Evolutionary conservation across 2,113 vertebrate genomes (phyloP).

Genomic region (Actenoides lindsayi): DNA sequence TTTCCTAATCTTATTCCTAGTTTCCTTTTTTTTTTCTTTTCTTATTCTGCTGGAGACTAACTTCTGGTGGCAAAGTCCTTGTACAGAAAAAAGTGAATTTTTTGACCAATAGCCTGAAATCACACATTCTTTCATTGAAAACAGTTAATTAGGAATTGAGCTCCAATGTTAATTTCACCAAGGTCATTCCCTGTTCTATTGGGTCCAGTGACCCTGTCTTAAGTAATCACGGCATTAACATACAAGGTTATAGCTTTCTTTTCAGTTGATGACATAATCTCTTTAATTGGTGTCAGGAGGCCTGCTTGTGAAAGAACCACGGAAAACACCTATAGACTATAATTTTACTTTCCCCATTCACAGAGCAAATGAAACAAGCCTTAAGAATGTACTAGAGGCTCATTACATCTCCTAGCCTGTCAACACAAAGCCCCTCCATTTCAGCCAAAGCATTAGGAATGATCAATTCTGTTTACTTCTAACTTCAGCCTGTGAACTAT

Average conservation of each 20-base stretch:
- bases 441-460: conserved; percentile 78
- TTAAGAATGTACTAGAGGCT: conserved; percentile 83
- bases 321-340: conserved; percentile 88
- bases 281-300: conserved; percentile 97
- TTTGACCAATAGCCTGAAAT: conserved; percentile 74
- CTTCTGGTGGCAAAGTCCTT: conserved; percentile 63
- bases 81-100: conserved; percentile 70
- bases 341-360: conserved; percentile 86
- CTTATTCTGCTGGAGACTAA: conserved; percentile 29
- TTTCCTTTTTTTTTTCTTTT: not conserved
- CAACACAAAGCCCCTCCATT: conserved; percentile 81
- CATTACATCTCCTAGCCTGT: conserved; percentile 82
- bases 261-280: conserved; percentile 95
- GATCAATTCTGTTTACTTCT: conserved; percentile 75
- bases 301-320: conserved; percentile 83
- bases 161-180: conserved; percentile 81
- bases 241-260: conserved; percentile 84
- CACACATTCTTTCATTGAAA: conserved; percentile 81
- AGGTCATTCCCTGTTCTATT: conserved; percentile 82
- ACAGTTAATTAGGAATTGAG: conserved; percentile 88
- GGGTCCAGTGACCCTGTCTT: conserved; percentile 89
- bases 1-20: conserved; percentile 35
- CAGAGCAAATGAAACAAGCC: conserved; percentile 80
- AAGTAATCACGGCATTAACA: conserved; percentile 84
- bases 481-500: conserved; percentile 80